phyloP scores from a whole-genome alignment of 1,140 invertebrate genomes.

The Polyergus mexicanus region DNA sequence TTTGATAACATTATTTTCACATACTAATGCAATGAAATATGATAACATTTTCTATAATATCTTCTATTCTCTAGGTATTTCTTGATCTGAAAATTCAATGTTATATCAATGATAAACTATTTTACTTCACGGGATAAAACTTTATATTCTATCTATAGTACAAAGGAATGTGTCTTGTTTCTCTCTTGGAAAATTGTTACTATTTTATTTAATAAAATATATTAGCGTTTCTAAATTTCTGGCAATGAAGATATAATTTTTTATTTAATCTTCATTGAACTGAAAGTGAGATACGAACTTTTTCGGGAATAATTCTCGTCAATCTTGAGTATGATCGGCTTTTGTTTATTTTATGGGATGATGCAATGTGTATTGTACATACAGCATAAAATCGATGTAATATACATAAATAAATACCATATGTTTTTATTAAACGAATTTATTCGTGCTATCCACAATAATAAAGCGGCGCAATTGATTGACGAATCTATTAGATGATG shows the following conservation, averaged over 20 bases:
- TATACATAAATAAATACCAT: conserved; percentile 48
- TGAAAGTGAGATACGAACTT: neutral
- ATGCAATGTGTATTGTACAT: conserved; percentile 32
- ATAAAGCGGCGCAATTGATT: neutral
- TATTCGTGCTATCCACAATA: neutral
- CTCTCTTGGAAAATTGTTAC: neutral
- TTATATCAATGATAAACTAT: neutral
- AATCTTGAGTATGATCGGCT: neutral
- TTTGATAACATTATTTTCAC: neutral
- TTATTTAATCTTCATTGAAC: neutral
- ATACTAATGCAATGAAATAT: neutral
- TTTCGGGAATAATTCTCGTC: neutral
- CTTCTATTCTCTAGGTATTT: neutral
- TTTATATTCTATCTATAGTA: neutral
- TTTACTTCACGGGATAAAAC: neutral
- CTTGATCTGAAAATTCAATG: neutral
- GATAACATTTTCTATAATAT: neutral
- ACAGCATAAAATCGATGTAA: conserved; percentile 62
- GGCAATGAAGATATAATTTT: neutral
- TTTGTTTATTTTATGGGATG: conserved; percentile 12
- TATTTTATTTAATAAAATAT: neutral
- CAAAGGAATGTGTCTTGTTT: neutral
- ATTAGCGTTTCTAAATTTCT: neutral
- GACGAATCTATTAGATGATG: neutral
- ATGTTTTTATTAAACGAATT: conserved; percentile 39